A percentile compares a stretch with the other conserved stretches of the same genome.
Conservation (phyloP, 2,888 invertebrate species). For the Sisyra nigra region DNA sequence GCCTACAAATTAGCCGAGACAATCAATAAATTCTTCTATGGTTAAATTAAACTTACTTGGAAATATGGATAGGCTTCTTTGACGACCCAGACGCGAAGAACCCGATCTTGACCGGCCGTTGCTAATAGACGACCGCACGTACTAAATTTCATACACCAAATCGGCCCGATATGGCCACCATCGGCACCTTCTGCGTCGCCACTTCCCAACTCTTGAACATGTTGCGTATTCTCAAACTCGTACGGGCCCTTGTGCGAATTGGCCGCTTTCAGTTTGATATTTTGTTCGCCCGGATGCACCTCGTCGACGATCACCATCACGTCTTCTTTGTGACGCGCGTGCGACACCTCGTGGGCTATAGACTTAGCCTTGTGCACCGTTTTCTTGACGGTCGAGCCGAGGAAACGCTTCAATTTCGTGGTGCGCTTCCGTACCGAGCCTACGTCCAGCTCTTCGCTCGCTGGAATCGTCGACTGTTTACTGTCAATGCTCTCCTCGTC, state of each 20-base stretch:
- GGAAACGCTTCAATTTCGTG: conserved; percentile 54
- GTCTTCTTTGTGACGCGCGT: conserved; percentile 75
- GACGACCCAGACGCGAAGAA: conserved; percentile 89
- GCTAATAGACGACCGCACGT: conserved; percentile 88
- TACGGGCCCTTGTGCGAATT: conserved; percentile 94
- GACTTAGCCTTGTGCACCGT: conserved; percentile 85
- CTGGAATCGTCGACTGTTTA: conserved; percentile 37
- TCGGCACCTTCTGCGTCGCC: conserved; percentile 16
- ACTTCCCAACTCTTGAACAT: conserved; percentile 55
- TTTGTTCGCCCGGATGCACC: conserved; percentile 58
- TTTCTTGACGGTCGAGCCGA: conserved; percentile 80
- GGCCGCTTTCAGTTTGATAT: conserved; percentile 82
- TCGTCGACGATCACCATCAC: conserved; percentile 73
- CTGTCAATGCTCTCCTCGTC: conserved; percentile 61
- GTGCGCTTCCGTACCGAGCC: conserved; percentile 31
- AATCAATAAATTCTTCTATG: background rate
- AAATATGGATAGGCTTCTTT: conserved; percentile 82
- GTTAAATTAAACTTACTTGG: conserved; percentile 33
- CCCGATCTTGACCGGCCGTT: conserved; percentile 92
- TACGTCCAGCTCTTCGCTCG: conserved; percentile 29
- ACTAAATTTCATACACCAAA: conserved; percentile 99
- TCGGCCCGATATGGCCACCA: conserved; percentile 77
- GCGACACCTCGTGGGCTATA: conserved; percentile 74
- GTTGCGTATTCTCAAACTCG: conserved; percentile 82
- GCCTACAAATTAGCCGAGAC: conserved; percentile 41